phyloP scores from a whole-genome alignment of 2,797 vertebrate genomes.

The Alfaro cultratus region DNA sequence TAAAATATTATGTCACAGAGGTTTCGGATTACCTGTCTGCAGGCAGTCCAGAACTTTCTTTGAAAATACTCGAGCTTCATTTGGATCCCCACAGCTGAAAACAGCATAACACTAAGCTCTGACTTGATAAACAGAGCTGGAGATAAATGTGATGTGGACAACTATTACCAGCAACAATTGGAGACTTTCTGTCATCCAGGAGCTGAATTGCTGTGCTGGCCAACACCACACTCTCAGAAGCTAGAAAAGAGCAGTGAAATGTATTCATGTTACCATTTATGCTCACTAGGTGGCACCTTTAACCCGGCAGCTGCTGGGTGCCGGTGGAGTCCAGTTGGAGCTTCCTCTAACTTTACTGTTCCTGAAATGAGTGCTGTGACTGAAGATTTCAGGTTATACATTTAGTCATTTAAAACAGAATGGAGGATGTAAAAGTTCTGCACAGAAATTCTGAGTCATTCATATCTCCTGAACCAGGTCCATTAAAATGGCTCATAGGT shows the following conservation, averaged over 20 bases:
- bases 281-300: constrained; percentile 68
- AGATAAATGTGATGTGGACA: neutral
- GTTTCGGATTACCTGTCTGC: constrained; percentile 91
- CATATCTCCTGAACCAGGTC: neutral
- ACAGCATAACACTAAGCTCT: neutral
- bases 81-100: constrained; percentile 95
- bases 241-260: constrained; percentile 67
- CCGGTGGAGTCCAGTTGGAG: constrained; percentile 37
- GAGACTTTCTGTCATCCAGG: constrained; percentile 94
- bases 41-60: constrained; percentile 98
- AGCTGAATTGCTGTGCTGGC: constrained; percentile 97
- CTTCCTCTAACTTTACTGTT: constrained; percentile 37
- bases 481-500: constrained; percentile 17
- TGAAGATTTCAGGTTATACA: constrained; percentile 45
- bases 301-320: constrained; percentile 11
- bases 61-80: constrained; percentile 99
- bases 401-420: constrained; percentile 43
- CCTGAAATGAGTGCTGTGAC: constrained; percentile 37
- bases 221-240: constrained; percentile 92
- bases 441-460: neutral
- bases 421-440: constrained; percentile 33
- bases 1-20: neutral
- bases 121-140: neutral
- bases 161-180: constrained; percentile 92
- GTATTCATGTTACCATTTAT: constrained; percentile 16